A percentile compares a stretch with the other conserved stretches of the same genome.
Evolutionary conservation across 37 sponge, comb jelly and placozoan species (phyloP).

Genomic region (Geodia barretti): DNA sequence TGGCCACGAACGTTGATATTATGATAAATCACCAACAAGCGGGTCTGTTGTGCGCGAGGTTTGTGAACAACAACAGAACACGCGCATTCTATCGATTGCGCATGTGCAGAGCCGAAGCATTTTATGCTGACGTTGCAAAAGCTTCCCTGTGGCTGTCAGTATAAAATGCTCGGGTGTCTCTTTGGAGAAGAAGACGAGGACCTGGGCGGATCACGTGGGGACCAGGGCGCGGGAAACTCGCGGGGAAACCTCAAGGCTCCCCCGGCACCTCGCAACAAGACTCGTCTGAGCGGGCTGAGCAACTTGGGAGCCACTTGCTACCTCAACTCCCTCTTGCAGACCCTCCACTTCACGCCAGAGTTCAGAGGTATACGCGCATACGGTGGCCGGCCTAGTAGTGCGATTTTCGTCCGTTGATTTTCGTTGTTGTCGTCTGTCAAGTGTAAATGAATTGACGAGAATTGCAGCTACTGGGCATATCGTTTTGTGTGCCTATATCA

Average conservation of each 20-base stretch:
- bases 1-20: too few relatives aligned
- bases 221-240: not conserved
- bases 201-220: not conserved
- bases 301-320: conserved; percentile 95
- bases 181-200: not conserved
- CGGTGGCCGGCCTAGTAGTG: too few relatives aligned
- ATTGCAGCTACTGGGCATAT: too few relatives aligned
- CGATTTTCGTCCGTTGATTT: too few relatives aligned
- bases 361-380: too few relatives aligned
- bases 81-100: too few relatives aligned
- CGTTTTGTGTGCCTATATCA: too few relatives aligned
- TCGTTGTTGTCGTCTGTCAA: too few relatives aligned
- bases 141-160: not conserved
- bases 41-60: too few relatives aligned
- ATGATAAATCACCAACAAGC: too few relatives aligned
- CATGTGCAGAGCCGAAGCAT: not conserved
- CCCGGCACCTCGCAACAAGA: conserved; percentile 50
- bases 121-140: not conserved
- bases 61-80: too few relatives aligned
- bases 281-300: conserved; percentile 75
- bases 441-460: too few relatives aligned
- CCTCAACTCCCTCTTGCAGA: conserved; percentile 89
- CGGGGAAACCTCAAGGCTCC: conserved; percentile 6
- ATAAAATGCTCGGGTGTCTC: not conserved
- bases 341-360: conserved; percentile 88